Evolutionary conservation across 2,888 invertebrate species (phyloP), one percentile per base, ranked within the genome.

Genomic region (Brachypalpus laphriformis): DNA sequence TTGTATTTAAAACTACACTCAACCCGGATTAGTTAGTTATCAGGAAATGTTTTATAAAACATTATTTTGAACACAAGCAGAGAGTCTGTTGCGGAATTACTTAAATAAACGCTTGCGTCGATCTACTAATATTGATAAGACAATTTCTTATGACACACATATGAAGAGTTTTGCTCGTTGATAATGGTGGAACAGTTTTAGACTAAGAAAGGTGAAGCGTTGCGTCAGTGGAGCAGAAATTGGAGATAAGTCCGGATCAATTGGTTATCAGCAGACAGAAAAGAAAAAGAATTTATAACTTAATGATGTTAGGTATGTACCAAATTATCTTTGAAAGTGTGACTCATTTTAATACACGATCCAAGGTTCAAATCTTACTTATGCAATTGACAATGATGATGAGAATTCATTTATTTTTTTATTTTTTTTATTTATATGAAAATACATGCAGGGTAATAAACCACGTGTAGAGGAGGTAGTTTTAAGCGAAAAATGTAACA

Each of bases 241-340:
- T 47, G 2, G 8, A n/a, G n/a, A 37, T 14, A 22, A 14, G 25
- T 70, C 45, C 47, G 57, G 59, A 37, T 59, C 71, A 59, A 51
- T 54, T 16, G 66, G 66, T 54, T 66, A 66, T 68, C 66, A 9
- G 9, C n/a, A 54, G 54, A 54, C 65, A 34, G 11, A 11, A 14
- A 6, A 14, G 11, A 18, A 3, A 18, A 18, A 2, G 25, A 25
- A 4, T 25, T 25, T 11, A 42, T 18, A 4, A 14, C 40, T 22
- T 7, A 20, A 0, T 45, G 4, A 16, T 6, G 9, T 34, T 8
- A 59, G 5, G 25, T 28, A 40, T 8, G 37, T 37, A 37, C 14
- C 37, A 9, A 22, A 37, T 7, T 40, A 8, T 40, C 20, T 40
- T 22, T 22, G 0, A 57, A 14, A 16, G 8, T 8, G 16, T 54